A percentile compares a stretch with the other conserved stretches of the same genome.
phyloP scores from a whole-genome alignment of 1,140 invertebrate genomes.

The Asbolus verrucosus region DNA sequence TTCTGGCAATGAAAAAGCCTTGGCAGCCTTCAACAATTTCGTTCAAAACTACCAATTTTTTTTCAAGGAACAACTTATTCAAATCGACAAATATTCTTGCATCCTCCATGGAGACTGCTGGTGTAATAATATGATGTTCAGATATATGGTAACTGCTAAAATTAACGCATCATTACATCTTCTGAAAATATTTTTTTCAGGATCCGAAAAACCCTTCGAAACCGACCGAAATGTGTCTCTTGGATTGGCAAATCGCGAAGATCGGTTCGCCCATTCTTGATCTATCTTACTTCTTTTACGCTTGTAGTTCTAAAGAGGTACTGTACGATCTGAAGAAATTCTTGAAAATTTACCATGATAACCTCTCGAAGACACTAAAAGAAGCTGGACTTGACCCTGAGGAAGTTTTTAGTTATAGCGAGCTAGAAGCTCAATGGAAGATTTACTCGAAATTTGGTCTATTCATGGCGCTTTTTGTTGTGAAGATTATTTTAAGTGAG shows the following conservation, averaged over 20 bases:
- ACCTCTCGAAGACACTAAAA: slow-evolving; percentile 44
- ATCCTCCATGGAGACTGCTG: slow-evolving; percentile 70
- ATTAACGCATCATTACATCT: background rate
- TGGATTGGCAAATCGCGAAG: slow-evolving; percentile 70
- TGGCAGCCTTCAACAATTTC: slow-evolving; percentile 44
- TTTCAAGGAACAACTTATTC: slow-evolving; percentile 25
- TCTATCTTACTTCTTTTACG: slow-evolving; percentile 69
- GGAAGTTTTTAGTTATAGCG: slow-evolving; percentile 64
- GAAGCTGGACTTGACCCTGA: slow-evolving; percentile 62
- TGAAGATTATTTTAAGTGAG: slow-evolving; percentile 22
- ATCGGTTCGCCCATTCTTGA: slow-evolving; percentile 70
- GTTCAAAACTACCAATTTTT: slow-evolving; percentile 16
- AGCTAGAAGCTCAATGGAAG: slow-evolving; percentile 12
- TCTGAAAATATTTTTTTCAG: slow-evolving; percentile 11
- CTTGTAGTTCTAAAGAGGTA: slow-evolving; percentile 65
- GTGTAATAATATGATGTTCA: slow-evolving; percentile 70
- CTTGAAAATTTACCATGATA: slow-evolving; percentile 53
- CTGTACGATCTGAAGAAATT: slow-evolving; percentile 47
- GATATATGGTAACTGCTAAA: slow-evolving; percentile 63
- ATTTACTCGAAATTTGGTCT: slow-evolving; percentile 13
- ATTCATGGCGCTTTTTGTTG: slow-evolving; percentile 13
- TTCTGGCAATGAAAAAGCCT: slow-evolving; percentile 15
- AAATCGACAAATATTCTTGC: slow-evolving; percentile 55
- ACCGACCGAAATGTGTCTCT: slow-evolving; percentile 61
- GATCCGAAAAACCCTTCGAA: slow-evolving; percentile 23